Conservation (phyloP, 2,888 invertebrate species). For the Acanthosepion lycidas region DNA sequence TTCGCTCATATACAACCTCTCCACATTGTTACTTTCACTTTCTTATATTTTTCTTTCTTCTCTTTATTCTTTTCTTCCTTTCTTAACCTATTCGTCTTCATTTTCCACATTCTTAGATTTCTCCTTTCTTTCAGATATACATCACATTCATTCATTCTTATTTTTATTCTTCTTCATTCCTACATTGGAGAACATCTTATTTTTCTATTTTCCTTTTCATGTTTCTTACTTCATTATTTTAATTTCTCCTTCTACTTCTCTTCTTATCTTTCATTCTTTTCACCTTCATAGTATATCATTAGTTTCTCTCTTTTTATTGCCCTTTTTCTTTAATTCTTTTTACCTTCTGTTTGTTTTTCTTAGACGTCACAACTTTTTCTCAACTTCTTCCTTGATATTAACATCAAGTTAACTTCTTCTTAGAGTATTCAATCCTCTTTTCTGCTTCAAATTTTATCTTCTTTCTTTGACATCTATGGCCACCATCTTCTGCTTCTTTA, state of each 20-base stretch:
- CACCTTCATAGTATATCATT: accelerated
- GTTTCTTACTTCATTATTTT: neutral
- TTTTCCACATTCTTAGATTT: neutral
- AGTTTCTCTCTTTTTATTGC: neutral
- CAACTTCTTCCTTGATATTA: neutral
- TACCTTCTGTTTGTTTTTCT: neutral
- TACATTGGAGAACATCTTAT: no score
- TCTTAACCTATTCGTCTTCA: neutral
- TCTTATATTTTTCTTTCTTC: neutral
- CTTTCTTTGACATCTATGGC: neutral
- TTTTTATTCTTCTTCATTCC: no score
- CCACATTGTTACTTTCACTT: neutral
- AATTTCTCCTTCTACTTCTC: accelerated
- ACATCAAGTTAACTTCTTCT: neutral
- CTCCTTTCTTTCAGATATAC: no score
- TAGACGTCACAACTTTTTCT: no score
- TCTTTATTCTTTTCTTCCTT: neutral
- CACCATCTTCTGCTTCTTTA: neutral
- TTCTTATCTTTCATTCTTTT: neutral
- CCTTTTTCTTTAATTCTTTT: neutral
- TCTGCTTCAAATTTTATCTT: neutral
- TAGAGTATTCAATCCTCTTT: neutral
- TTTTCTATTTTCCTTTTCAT: neutral
- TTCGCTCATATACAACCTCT: neutral
- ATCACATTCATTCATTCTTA: no score